Conservation (phyloP, 2,113 vertebrate genomes). For the Pavo muticus region DNA sequence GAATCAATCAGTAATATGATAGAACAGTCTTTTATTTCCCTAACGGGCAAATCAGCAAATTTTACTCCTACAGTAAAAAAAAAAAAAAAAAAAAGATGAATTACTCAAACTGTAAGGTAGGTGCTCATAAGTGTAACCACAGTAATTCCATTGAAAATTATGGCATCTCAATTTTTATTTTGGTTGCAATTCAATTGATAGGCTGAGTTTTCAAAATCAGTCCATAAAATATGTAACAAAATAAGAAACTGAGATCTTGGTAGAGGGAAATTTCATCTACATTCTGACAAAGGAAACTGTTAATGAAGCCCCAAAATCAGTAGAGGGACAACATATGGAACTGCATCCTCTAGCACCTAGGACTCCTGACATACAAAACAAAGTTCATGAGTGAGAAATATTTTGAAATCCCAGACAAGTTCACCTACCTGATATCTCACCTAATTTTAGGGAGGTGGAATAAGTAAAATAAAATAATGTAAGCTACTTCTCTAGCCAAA, state of each 20-base stretch:
- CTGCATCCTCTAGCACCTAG: background rate
- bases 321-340: background rate
- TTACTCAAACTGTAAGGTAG: background rate
- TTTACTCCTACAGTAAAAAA: background rate
- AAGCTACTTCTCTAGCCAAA: background rate
- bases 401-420: background rate
- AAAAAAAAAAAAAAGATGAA: background rate
- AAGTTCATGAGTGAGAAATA: background rate
- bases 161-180: background rate
- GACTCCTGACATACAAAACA: background rate
- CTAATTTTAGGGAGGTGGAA: background rate
- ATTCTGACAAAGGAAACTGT: background rate
- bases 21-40: background rate
- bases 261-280: background rate
- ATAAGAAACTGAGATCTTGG: background rate
- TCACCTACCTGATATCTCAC: background rate
- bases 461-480: background rate
- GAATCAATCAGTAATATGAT: background rate
- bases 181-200: background rate
- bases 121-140: background rate
- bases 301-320: background rate
- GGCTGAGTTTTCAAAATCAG: background rate
- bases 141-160: background rate
- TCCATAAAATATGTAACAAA: background rate
- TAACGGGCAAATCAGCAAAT: background rate